Base-by-base conservation (phyloP, 2,888 invertebrate genomes). In the Caradrina kadenii region DNA sequence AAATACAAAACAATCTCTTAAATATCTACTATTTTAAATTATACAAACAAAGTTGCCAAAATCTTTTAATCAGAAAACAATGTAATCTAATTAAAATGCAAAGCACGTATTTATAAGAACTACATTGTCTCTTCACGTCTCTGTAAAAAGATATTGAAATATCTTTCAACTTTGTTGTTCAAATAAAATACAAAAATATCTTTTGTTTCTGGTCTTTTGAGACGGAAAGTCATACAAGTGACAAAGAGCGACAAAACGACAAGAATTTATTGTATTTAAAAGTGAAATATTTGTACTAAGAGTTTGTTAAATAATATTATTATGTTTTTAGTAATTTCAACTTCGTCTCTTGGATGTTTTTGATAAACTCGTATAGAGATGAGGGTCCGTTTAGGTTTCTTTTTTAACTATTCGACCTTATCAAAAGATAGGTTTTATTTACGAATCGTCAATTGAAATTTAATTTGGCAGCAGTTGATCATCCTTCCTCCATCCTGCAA, bases 111-210 rank as follows among this genome's bases (percentile, higher is more conserved):
- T 73, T 67, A 76, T 61, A 26, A 19, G 17, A 68, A 79, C 55
- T 67, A 76, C 68, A 60, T 50, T 80, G 76, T 64, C 49, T 59
- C 39, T 73, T 54, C 21, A 45, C 49, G 49, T 66, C 49, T 52
- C 45, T 49, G 26, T 50, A 42, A 22, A 48, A 52, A 79, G 39
- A 73, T 62, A 82, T 62, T 55, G n/a, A 63, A 79, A 76, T 59
- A 63, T 59, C 60, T 68, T 74, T 58, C 58, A 61, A 82, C 70
- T 70, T 80, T 82, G 73, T 81, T 80, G 60, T 56, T 35, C n/a
- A 59, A 79, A 79, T 69, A 54, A 63, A 67, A 60, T 48, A 49
- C 39, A 60, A 48, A 59, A 54, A 42, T 19, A 21, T 35, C 15
- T 31, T 69, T 77, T 50, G 15, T 35, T 69, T 31, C 17, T 26